Base-by-base conservation (phyloP, 2,113 vertebrate genomes). In the Australoheros scitulus region DNA sequence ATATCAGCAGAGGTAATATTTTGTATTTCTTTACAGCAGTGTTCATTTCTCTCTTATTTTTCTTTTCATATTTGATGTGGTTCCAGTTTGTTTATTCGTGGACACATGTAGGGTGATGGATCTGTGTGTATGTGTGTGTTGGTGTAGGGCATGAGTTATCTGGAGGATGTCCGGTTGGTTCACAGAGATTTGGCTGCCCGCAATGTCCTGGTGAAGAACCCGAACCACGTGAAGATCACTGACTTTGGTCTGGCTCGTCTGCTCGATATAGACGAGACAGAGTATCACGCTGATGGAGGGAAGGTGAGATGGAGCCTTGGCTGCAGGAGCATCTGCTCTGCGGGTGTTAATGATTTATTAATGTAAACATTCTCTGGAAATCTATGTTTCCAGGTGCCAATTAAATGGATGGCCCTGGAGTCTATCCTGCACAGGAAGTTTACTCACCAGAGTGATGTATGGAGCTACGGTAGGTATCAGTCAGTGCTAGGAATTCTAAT, bases 371-470 rank as follows among this genome's bases (percentile, higher is more conserved):
- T 47, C 9, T 50, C 43, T 70, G 65, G 43, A 8, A 70, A 2
- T 72, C 3, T 70, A 10, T 78, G 29, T 85, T 29, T 57, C 9
- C 74, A 99, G 98, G 98, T 99, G 1, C 98, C 98, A 5, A 99
- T 99, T 92, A 99, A 99, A 92, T 99, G 98, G 98, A 99, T 99
- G 98, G 98, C 98, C 0, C 84, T 99, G 87, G 98, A 99, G 90
- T 99, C 98, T 41, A 99, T 99, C 88, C 95, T 99, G 11, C 97
- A 97, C 88, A 95, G 98, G 55, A 97, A 86, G 89, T 99, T 99
- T 93, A 99, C 98, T 4, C 98, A 99, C 92, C 98, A 99, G 94
- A 99, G 98, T 47, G 98, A 99, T 0, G 98, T 99, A 61, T 99
- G 98, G 98, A 99, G 98, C 89, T 99, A 99, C 0, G 98, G 98